Percentiles rank a stretch among this genome's conserved stretches.
Evolutionary conservation across 2,797 vertebrate species (phyloP).

Genomic region (Otolemur crassicaudatus): DNA sequence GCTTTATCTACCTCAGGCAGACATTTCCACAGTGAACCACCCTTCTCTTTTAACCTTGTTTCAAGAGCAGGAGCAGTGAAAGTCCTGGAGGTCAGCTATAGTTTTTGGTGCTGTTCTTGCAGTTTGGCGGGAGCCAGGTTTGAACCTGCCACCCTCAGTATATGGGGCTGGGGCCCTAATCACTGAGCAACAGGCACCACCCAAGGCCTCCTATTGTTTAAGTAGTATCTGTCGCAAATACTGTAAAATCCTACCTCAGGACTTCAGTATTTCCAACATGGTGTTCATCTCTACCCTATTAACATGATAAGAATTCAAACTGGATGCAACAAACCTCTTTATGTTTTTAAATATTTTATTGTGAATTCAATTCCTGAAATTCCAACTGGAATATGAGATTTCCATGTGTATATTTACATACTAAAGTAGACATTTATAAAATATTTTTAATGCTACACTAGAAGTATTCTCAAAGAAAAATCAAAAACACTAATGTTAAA

Average conservation of each 20-base stretch:
- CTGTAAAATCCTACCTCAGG: background rate
- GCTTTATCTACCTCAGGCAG: background rate
- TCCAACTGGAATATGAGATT: background rate
- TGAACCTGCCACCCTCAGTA: no score
- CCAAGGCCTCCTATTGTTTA: background rate
- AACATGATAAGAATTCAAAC: background rate
- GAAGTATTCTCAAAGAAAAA: slow-evolving; percentile 33
- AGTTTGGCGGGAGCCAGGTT: no score
- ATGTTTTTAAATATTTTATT: slow-evolving; percentile 8
- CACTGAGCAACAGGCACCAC: no score
- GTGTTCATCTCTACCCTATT: background rate
- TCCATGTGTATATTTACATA: background rate
- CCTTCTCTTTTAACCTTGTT: background rate
- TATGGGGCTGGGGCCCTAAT: no score
- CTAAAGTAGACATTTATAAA: background rate
- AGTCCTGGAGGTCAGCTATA: background rate
- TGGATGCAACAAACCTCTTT: background rate
- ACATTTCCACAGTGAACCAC: background rate
- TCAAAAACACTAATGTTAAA: background rate
- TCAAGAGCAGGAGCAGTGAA: background rate
- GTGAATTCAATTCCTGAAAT: background rate
- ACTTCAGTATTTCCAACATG: background rate
- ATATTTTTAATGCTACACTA: background rate
- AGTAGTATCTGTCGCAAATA: background rate
- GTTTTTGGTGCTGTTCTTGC: background rate